Evolutionary conservation across 1,140 invertebrate genomes (phyloP), one percentile per base, ranked within the genome.

Genomic region (Potamilus streckersoni): DNA sequence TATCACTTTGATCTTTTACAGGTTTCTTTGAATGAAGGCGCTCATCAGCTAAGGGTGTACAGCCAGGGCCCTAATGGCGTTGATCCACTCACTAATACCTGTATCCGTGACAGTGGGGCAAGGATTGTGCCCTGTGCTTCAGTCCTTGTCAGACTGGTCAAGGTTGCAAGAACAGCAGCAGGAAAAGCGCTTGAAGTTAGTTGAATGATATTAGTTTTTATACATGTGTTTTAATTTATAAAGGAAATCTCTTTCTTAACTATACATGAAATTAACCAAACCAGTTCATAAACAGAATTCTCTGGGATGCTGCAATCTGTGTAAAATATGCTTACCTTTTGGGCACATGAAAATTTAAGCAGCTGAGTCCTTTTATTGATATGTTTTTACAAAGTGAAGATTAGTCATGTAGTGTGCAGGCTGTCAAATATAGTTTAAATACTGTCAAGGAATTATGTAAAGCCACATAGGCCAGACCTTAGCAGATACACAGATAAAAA

Each of bases 21-120:
- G 87, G 79, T 89, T 15, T 87, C 88, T 5, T 69, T 89, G n/a
- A 89, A 89, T 85, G 86, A 88, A 71, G 88, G 88, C 61, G 86
- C 82, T 56, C 87, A 89, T 77, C 88, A 89, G 82, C 74, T 89
- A 59, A 74, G 88, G 20, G 62, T 89, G 62, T 89, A 84, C 68
- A 74, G 75, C 59, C 78, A 84, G 64, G 87, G 86, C 20, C 88
- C 88, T 20, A 85, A 89, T 82, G 84, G 84, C 17, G 83, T 83
- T 17, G 85, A 87, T 38, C 88, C 87, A 15, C 80, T 89, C 31
- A 82, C 81, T 38, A 85, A 87, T 19, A 65, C 70, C 2, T 85
- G 80, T 77, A 58, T 89, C 38, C 69, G 83, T 20, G 83, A 87
- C 59, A 64, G 73, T 68, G 84, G 81, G 19, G 79, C 82, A 20